Base-by-base conservation (phyloP, 2,888 invertebrate species). In the Ichneumoninae sp. region DNA sequence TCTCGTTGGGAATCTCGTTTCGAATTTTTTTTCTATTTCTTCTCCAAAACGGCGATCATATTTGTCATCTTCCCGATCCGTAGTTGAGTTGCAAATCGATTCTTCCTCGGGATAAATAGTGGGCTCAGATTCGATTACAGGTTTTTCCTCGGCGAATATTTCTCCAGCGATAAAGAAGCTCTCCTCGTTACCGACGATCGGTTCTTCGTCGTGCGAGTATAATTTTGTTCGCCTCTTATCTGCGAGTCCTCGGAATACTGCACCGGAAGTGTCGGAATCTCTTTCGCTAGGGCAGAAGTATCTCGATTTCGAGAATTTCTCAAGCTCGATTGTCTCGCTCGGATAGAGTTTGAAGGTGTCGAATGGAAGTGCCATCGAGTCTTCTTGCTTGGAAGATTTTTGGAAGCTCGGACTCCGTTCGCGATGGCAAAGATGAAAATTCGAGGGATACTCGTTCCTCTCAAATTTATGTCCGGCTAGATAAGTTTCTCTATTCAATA, bases 51-150 rank as follows among this genome's bases (percentile, higher is more conserved):
- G 52, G 60, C 30, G 44, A 70, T 47, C 10, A 19, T 22, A 7
- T 7, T 65, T 65, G 10, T 33, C 60, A 13, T 16, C 30, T 22
- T 79, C 71, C 26, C 22, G 7, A 36, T 79, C 84, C 33, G 79
- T 82, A n/a, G 62, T 78, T 4, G 33, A 40, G 7, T 75, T 70
- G n/a, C 71, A 44, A 22, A 75, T 26, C 19, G 84, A 70, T 52
- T 82, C 70, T 8, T 81, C 81, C 60, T 82, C 82, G 6, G 84
- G 79, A 72, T 79, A 82, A 50, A 78, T 33, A 19, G 84, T 84
- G 0, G 82, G 74, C 52, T 84, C 84, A 3, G 84, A 79, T 60
- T 84, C 75, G n/a, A 33, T 19, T 13, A 16, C 50, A 3, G 50
- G 65, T 50, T 65, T 62, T 16, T 65, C 44, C 19, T 57, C 57